A percentile compares a stretch with the other conserved stretches of the same genome.
Evolutionary conservation across 2,888 invertebrate genomes (phyloP).

Genomic region (Baronia brevicornis): DNA sequence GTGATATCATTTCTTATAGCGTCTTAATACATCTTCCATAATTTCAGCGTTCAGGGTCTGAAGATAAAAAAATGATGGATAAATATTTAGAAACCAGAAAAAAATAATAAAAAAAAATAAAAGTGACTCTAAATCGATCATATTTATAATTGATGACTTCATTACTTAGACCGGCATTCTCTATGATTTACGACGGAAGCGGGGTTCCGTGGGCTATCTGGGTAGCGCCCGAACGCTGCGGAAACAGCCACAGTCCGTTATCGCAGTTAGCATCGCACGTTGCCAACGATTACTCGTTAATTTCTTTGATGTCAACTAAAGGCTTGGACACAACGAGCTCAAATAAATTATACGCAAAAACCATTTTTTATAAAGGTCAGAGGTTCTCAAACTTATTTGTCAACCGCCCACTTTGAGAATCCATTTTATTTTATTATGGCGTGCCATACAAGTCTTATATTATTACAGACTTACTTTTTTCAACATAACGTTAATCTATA

Average conservation of each 20-base stretch:
- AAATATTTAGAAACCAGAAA: neutral
- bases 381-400: no score
- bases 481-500: no score
- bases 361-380: no score
- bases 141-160: slow-evolving; percentile 25
- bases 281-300: slow-evolving; percentile 55
- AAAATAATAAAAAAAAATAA: neutral
- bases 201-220: slow-evolving; percentile 13
- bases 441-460: no score
- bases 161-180: slow-evolving; percentile 15
- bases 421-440: no score
- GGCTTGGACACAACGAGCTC: slow-evolving; percentile 3
- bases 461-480: no score
- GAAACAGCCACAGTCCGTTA: slow-evolving; percentile 47
- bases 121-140: slow-evolving; percentile 6
- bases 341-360: no score
- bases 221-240: slow-evolving; percentile 9
- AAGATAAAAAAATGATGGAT: neutral
- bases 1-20: no score
- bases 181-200: slow-evolving; percentile 28
- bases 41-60: no score
- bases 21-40: no score
- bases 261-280: slow-evolving; percentile 51
- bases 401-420: no score
- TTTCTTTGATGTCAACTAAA: slow-evolving; percentile 30